phyloP scores from a whole-genome alignment of 1,140 invertebrate genomes.

The Eumaeus atala region DNA sequence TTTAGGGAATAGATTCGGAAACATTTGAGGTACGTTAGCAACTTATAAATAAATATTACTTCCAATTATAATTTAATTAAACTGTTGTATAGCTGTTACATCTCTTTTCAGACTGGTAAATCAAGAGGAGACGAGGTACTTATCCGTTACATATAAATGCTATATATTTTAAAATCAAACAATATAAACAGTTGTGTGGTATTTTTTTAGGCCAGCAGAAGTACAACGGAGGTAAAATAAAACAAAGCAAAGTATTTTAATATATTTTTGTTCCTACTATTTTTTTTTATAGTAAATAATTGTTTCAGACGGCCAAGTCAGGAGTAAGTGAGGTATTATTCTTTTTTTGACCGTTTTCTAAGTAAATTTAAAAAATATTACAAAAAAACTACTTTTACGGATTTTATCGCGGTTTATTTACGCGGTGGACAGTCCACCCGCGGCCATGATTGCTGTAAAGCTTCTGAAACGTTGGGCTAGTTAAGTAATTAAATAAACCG shows the following conservation, averaged over 20 bases:
- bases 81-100: not conserved
- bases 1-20: constrained; percentile 60
- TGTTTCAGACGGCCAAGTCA: not conserved
- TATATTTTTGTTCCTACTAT: not conserved
- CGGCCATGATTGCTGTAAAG: too few relatives aligned
- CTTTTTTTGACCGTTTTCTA: too few relatives aligned
- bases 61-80: not conserved
- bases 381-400: too few relatives aligned
- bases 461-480: too few relatives aligned
- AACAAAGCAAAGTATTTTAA: not conserved
- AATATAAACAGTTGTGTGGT: not conserved
- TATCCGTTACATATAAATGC: not conserved
- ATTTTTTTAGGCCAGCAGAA: not conserved
- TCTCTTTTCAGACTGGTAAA: constrained; percentile 40
- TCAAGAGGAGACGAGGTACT: constrained; percentile 45
- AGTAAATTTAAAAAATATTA: too few relatives aligned
- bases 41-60: not conserved
- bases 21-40: constrained; percentile 47
- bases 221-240: not conserved
- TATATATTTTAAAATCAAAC: not conserved
- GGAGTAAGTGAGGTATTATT: not conserved
- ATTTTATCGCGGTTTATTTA: too few relatives aligned
- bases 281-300: not conserved
- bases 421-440: too few relatives aligned
- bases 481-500: too few relatives aligned